Evolutionary conservation across 2,888 invertebrate species (phyloP).

Genomic region (Caenorhabditis virilis): DNA sequence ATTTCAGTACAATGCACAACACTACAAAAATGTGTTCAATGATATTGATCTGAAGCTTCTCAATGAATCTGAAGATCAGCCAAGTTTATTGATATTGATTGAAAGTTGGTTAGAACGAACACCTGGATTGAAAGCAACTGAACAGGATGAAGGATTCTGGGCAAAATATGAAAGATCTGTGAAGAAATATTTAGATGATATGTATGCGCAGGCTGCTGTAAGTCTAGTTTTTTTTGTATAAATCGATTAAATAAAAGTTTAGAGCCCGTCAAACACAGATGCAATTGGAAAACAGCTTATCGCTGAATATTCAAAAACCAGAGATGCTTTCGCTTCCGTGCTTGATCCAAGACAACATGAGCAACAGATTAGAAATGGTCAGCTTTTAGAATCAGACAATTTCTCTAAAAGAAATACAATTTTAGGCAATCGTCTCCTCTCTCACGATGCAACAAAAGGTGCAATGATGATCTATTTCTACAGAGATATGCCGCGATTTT

Average conservation of each 20-base stretch:
- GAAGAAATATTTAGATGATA: slow-evolving; percentile 74
- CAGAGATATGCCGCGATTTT: slow-evolving; percentile 89
- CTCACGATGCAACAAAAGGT: slow-evolving; percentile 89
- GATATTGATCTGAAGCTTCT: slow-evolving; percentile 40
- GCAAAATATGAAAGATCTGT: slow-evolving; percentile 79
- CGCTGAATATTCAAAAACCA: slow-evolving; percentile 73
- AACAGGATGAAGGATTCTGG: slow-evolving; percentile 83
- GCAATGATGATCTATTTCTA: slow-evolving; percentile 97
- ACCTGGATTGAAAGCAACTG: slow-evolving; percentile 79
- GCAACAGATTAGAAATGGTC: slow-evolving; percentile 81
- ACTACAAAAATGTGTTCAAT: slow-evolving; percentile 73
- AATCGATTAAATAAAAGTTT: no score
- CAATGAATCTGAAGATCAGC: slow-evolving; percentile 76
- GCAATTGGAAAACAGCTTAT: slow-evolving; percentile 70
- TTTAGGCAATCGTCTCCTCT: slow-evolving; percentile 80
- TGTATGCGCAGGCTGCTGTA: slow-evolving; percentile 66
- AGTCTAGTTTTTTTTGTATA: no score
- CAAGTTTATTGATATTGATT: slow-evolving; percentile 83
- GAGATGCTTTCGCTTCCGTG: slow-evolving; percentile 55
- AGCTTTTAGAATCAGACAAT: not conserved
- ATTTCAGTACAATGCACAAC: slow-evolving; percentile 82
- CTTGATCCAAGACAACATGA: slow-evolving; percentile 80
- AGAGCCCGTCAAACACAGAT: slow-evolving; percentile 70
- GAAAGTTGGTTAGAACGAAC: slow-evolving; percentile 82
- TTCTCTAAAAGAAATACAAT: slow-evolving; percentile 6